These are phyloP conservation scores for Rhimphoctona megacephalus DNA, from an alignment of 2,888 invertebrate genomes.

Conservation along the genomic window DNA sequence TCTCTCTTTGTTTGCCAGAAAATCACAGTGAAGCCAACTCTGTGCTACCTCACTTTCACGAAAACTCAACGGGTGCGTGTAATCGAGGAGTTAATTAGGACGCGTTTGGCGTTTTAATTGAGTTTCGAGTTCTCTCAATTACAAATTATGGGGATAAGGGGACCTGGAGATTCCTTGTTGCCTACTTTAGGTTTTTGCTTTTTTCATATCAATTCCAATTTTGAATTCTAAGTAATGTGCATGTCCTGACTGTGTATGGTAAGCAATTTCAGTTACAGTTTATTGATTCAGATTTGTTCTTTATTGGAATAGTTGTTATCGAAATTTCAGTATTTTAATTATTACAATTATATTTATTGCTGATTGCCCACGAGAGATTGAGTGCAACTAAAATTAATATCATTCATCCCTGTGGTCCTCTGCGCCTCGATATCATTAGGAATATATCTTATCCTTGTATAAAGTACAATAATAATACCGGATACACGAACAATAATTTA, in stretches of 20 bases:
- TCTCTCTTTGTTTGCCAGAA: slow-evolving; percentile 81
- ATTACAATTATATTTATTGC: neutral
- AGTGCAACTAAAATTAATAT: too few relatives aligned
- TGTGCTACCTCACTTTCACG: neutral
- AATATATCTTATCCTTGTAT: neutral
- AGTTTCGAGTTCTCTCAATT: slow-evolving; percentile 68
- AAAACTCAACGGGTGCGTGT: slow-evolving; percentile 71
- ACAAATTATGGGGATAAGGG: neutral
- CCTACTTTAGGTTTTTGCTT: neutral
- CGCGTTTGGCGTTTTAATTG: slow-evolving; percentile 83
- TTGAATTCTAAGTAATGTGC: neutral
- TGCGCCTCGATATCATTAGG: neutral
- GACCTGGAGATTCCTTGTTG: neutral
- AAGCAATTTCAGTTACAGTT: too few relatives aligned
- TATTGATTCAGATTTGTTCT: neutral
- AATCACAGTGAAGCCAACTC: slow-evolving; percentile 75
- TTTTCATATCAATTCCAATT: neutral
- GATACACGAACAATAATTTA: neutral
- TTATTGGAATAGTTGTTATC: neutral
- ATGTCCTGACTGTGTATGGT: neutral
- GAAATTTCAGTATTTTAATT: neutral
- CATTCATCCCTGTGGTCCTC: neutral
- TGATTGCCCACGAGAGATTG: neutral
- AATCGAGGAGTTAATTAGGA: slow-evolving; percentile 84
- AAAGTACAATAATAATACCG: neutral